These are phyloP conservation scores for Ruditapes philippinarum DNA, from an alignment of 1,140 invertebrate species.

Conservation along the genomic window DNA sequence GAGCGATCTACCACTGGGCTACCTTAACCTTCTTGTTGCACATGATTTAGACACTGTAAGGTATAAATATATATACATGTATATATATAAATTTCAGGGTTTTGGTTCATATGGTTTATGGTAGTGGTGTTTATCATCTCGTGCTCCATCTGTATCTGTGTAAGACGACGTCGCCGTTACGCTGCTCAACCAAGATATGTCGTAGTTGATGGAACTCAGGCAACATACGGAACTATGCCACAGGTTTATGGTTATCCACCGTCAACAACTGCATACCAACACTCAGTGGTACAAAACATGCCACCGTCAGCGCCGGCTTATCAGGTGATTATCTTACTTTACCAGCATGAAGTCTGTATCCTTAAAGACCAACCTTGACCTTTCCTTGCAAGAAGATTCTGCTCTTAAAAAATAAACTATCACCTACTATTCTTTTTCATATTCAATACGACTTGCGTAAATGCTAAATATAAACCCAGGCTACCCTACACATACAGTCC, in stretches of 20 bases:
- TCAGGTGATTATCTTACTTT: conserved; percentile 19
- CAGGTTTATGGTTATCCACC: background rate
- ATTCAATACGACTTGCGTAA: no score
- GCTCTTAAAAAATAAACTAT: no score
- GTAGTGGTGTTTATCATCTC: conserved; percentile 20
- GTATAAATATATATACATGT: no score
- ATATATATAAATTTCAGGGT: conserved; percentile 58
- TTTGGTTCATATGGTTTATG: conserved; percentile 50
- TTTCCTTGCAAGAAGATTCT: no score
- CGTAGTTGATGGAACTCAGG: conserved; percentile 18
- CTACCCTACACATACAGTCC: no score
- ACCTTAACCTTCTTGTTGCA: no score
- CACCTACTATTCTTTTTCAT: no score
- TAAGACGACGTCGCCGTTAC: conserved; percentile 18
- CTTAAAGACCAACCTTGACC: no score
- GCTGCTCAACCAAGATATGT: conserved; percentile 23
- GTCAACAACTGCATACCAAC: background rate
- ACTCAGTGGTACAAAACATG: background rate
- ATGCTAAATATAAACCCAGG: no score
- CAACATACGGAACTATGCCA: conserved; percentile 22
- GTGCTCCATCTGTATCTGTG: conserved; percentile 42
- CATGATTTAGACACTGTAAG: no score
- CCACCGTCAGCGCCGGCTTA: conserved; percentile 33
- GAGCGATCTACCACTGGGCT: no score
- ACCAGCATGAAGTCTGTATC: no score